Percentiles rank a stretch among this genome's conserved stretches.
Evolutionary conservation across 2,113 vertebrate genomes (phyloP).

Genomic region (Podarcis muralis): DNA sequence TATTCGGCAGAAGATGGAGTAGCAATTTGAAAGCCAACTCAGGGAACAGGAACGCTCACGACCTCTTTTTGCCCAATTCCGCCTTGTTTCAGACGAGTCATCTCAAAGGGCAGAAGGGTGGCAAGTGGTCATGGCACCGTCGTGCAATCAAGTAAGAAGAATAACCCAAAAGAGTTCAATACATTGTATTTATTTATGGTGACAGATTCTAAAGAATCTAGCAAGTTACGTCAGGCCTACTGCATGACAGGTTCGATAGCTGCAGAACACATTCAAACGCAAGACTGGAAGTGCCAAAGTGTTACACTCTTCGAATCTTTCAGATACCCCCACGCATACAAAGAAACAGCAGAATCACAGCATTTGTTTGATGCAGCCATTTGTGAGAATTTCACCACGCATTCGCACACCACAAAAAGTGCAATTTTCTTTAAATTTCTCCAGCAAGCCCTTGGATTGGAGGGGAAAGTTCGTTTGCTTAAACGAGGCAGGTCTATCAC

Average conservation of each 20-base stretch:
- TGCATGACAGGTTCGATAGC: conserved; percentile 69
- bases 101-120: neutral
- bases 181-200: conserved; percentile 74
- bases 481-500: conserved; percentile 32
- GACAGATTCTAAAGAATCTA: conserved; percentile 80
- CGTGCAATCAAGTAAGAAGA: conserved; percentile 1
- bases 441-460: conserved; percentile 38
- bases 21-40: neutral
- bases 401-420: conserved; percentile 48
- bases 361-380: conserved; percentile 56
- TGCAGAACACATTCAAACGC: conserved; percentile 66
- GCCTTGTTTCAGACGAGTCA: neutral
- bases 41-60: neutral
- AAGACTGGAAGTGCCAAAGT: conserved; percentile 52
- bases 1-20: fast-evolving
- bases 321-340: conserved; percentile 12
- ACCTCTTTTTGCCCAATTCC: fast-evolving
- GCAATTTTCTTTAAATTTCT: conserved; percentile 30
- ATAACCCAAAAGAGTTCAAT: conserved; percentile 56
- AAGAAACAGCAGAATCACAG: conserved; percentile 63
- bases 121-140: fast-evolving
- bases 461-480: conserved; percentile 22
- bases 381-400: conserved; percentile 47
- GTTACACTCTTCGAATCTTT: conserved; percentile 59
- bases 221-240: conserved; percentile 73